Percentiles rank a stretch among this genome's conserved stretches.
Evolutionary conservation across 2,797 vertebrate species (phyloP).

Genomic region (Chlorospingus semifuscus): DNA sequence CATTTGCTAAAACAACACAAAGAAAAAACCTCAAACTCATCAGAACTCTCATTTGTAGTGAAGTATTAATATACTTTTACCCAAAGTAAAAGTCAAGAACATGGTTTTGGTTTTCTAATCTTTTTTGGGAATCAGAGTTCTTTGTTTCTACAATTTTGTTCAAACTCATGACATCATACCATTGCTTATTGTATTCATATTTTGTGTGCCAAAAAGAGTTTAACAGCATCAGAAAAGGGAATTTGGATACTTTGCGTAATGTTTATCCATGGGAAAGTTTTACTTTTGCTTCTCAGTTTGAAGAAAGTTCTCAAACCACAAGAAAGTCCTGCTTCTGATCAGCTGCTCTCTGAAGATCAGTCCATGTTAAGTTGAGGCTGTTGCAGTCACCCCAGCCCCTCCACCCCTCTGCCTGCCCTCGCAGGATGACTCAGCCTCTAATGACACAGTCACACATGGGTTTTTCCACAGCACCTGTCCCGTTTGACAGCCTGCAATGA

Average conservation of each 20-base stretch:
- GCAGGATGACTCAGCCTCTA: background rate
- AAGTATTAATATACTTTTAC: background rate
- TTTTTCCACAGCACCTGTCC: conserved; percentile 36
- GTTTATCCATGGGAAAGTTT: background rate
- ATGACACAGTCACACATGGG: background rate
- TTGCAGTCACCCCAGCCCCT: background rate
- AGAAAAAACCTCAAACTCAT: background rate
- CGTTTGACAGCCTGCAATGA: conserved; percentile 24
- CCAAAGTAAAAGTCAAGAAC: background rate
- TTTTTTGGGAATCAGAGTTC: background rate
- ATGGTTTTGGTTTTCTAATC: background rate
- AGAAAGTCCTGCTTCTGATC: background rate
- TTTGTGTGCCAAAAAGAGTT: background rate
- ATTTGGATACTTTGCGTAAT: background rate
- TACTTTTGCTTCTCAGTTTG: background rate
- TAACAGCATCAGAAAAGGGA: background rate
- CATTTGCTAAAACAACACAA: background rate
- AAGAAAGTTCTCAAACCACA: background rate
- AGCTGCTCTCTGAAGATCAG: background rate
- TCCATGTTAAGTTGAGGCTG: background rate
- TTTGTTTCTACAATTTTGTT: background rate
- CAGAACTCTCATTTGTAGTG: background rate
- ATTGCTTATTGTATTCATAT: background rate
- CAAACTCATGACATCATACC: background rate
- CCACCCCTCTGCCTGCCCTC: background rate